Percentiles rank a stretch among this genome's conserved stretches.
Conservation (phyloP, 2,113 vertebrate species). For the Pyrgilauda ruficollis region DNA sequence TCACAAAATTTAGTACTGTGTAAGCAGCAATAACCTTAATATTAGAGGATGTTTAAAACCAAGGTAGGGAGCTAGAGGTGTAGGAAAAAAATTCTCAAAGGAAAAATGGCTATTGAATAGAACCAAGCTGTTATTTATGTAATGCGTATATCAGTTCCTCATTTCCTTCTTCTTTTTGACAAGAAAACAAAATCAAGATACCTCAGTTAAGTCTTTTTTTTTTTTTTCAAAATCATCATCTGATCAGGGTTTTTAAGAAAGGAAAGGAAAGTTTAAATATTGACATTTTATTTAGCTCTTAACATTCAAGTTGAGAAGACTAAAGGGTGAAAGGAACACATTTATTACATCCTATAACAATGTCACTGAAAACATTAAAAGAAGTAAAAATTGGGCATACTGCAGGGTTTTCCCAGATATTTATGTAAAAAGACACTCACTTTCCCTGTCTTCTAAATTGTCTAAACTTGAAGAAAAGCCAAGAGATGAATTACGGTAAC, state of each 20-base stretch:
- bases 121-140: not conserved
- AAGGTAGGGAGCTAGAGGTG: not conserved
- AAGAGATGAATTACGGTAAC: not conserved
- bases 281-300: not conserved
- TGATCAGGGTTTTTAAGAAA: not conserved
- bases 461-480: not conserved
- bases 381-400: not conserved
- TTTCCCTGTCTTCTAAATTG: fast-evolving
- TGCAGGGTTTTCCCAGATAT: not conserved
- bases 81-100: not conserved
- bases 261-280: not conserved
- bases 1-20: not conserved
- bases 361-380: not conserved
- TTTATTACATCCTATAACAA: not conserved
- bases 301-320: not conserved
- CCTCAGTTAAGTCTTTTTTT: not conserved
- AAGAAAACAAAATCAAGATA: not conserved
- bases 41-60: not conserved
- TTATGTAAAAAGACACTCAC: not conserved
- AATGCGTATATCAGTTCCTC: not conserved
- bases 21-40: not conserved
- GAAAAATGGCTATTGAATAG: not conserved
- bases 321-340: not conserved
- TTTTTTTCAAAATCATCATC: not conserved
- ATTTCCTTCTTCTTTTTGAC: not conserved